Evolutionary conservation across 2,888 invertebrate genomes (phyloP).

Genomic region (Drosophila pseudotalamancana): DNA sequence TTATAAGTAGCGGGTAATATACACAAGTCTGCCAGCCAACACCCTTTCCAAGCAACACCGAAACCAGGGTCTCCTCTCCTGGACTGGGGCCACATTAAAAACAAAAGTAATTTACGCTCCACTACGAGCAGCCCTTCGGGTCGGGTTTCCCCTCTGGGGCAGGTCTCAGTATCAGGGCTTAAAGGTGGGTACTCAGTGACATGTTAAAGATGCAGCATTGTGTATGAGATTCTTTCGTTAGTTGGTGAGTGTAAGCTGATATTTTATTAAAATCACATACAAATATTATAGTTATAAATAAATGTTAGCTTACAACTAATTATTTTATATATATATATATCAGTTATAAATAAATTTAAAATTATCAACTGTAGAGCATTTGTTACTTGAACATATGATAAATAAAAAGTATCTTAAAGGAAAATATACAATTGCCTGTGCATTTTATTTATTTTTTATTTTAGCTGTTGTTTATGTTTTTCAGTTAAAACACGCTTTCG

Average conservation of each 20-base stretch:
- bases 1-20: conserved; percentile 78
- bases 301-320: too few species aligned
- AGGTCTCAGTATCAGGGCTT: background rate
- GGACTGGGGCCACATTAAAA: conserved; percentile 37
- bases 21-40: conserved; percentile 35
- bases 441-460: too few species aligned
- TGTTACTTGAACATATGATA: too few species aligned
- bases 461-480: background rate
- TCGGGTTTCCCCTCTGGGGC: background rate
- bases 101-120: conserved; percentile 41
- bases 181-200: background rate
- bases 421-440: too few species aligned
- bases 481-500: background rate
- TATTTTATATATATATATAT: too few species aligned
- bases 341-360: too few species aligned
- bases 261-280: too few species aligned
- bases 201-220: conserved; percentile 11
- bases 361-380: too few species aligned
- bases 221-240: background rate
- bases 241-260: background rate
- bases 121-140: background rate
- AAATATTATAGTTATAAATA: too few species aligned
- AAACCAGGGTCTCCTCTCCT: conserved; percentile 12
- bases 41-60: conserved; percentile 13
- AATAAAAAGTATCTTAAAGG: too few species aligned